These are phyloP conservation scores for Nicator chloris DNA, from an alignment of 2,113 vertebrate species.

Conservation along the genomic window DNA sequence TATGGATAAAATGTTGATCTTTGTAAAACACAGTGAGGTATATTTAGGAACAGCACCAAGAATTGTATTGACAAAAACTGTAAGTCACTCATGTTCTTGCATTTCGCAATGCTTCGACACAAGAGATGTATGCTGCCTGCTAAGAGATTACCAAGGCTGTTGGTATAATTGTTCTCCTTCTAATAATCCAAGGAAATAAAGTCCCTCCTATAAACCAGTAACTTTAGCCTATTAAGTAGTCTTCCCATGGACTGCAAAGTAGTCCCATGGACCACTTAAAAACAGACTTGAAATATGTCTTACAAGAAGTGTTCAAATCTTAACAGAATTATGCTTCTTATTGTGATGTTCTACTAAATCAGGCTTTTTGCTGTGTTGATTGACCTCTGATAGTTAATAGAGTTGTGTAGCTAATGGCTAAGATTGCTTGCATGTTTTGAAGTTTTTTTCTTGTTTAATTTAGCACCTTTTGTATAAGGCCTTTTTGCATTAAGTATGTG, in stretches of 20 bases:
- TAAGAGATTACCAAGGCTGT: neutral
- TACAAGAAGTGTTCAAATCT: neutral
- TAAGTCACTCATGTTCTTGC: neutral
- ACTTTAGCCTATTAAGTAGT: neutral
- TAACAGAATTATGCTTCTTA: neutral
- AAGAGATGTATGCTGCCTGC: neutral
- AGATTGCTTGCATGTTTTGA: neutral
- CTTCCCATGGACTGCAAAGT: neutral
- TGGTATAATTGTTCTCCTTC: neutral
- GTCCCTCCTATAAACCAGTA: neutral
- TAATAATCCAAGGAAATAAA: conserved; percentile 1
- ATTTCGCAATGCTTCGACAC: neutral
- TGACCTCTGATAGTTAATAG: neutral
- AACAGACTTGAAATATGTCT: neutral
- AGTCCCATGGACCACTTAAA: neutral
- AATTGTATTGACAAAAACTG: neutral
- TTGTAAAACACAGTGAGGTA: neutral
- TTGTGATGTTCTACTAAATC: neutral
- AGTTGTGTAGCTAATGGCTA: neutral
- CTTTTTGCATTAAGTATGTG: neutral
- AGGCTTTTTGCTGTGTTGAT: neutral
- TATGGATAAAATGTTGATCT: neutral
- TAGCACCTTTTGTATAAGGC: neutral
- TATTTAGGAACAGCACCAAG: neutral
- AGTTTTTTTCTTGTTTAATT: neutral